These are phyloP conservation scores for Leptopterna dolabrata DNA, from an alignment of 2,888 invertebrate genomes.

Conservation along the genomic window DNA sequence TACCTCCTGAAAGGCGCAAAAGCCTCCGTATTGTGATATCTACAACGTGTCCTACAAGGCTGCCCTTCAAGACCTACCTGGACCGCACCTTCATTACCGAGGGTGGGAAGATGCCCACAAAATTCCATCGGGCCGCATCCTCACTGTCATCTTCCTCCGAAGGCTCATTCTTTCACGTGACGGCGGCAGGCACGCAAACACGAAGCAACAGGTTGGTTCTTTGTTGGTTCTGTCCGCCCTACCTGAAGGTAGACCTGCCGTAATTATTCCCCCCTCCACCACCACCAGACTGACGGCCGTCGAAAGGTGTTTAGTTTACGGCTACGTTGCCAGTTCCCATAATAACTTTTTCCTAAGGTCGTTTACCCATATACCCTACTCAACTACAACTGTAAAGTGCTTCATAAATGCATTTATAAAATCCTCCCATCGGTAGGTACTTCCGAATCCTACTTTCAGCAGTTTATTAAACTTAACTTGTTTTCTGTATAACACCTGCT, in stretches of 20 bases:
- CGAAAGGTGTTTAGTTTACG: slow-evolving; percentile 11
- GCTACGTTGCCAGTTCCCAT: neutral
- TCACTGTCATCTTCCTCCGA: neutral
- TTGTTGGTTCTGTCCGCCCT: neutral
- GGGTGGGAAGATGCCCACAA: neutral
- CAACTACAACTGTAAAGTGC: neutral
- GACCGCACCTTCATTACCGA: neutral
- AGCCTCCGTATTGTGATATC: neutral
- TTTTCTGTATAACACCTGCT: too few species aligned
- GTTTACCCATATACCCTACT: neutral
- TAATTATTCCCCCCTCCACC: neutral
- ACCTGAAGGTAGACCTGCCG: neutral
- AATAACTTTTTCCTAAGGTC: neutral
- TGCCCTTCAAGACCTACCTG: neutral
- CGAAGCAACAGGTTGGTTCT: neutral
- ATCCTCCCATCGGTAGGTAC: neutral
- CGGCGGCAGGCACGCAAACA: neutral
- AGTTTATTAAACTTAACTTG: too few species aligned
- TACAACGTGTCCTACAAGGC: neutral
- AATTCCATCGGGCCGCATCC: neutral
- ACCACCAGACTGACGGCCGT: neutral
- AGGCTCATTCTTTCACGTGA: slow-evolving; percentile 1
- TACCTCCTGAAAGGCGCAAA: neutral
- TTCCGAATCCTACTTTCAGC: too few species aligned
- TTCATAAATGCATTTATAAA: neutral